phyloP scores from a whole-genome alignment of 2,113 vertebrate genomes.

The Onychostoma macrolepis region DNA sequence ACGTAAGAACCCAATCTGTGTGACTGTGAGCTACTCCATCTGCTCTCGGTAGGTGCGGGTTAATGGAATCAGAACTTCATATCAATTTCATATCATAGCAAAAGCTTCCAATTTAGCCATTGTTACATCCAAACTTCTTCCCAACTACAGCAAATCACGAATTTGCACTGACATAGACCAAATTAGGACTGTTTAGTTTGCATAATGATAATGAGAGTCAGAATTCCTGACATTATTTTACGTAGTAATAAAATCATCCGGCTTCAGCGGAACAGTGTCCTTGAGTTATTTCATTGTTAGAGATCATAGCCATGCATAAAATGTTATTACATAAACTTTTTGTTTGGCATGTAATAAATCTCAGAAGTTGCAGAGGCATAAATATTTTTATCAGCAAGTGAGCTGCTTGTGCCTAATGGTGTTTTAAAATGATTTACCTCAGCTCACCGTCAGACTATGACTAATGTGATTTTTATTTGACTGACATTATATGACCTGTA shows the following conservation, averaged over 20 bases:
- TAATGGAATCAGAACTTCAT: not conserved
- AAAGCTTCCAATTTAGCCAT: not conserved
- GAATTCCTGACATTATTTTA: not conserved
- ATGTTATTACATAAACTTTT: not conserved
- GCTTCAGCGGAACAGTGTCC: not conserved
- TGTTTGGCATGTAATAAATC: not conserved
- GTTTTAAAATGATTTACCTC: conserved; percentile 32
- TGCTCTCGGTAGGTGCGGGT: not conserved
- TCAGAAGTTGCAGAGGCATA: not conserved
- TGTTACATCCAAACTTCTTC: not conserved
- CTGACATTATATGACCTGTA: conserved; percentile 52
- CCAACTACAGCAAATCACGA: not conserved
- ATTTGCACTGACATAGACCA: not conserved
- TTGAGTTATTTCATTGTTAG: conserved; percentile 2
- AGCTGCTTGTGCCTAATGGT: conserved; percentile 14
- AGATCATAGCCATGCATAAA: not conserved
- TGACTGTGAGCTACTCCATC: not conserved
- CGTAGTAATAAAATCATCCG: not conserved
- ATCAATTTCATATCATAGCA: not conserved
- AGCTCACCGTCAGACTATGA: conserved; percentile 38
- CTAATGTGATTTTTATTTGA: conserved; percentile 46
- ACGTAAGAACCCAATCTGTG: not conserved
- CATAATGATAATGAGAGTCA: not conserved
- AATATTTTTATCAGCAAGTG: conserved; percentile 8
- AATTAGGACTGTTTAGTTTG: not conserved